Base-by-base conservation (phyloP, 2,797 vertebrate species). In the Coilia nasus region DNA sequence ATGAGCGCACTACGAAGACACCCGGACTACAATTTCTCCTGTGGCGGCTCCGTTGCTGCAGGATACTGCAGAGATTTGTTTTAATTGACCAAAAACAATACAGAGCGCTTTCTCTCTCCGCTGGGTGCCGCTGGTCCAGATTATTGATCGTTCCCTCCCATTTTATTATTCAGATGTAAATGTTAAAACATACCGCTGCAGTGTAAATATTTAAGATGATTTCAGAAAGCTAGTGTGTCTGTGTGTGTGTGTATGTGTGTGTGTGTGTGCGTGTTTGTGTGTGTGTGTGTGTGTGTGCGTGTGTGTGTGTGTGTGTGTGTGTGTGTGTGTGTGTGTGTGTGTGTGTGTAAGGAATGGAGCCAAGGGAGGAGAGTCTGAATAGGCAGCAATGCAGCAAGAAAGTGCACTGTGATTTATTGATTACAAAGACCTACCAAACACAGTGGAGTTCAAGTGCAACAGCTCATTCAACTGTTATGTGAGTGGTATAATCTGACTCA, bases 51-150 rank as follows among this genome's bases (percentile, higher is more conserved):
- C 5, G 71, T 78, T 78, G 17, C 35, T 31, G 31, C 31, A 78
- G 71, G 17, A 78, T 31, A 78, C 14, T 1, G 17, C 2, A 15
- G 15, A 41, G 35, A 78, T 78, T 78, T 15, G 17, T 78, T 78
- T 78, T 78, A 78, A 78, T 78, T 78, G 71, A 78, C 0, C 71
- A 21, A 78, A 78, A 31, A 78, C 71, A 78, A 78, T 25, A 41
- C 71, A 78, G 19, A 78, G 35, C 23, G 35, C 7, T 78, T 21
- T 44, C 71, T 17, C 35, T 44, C 71, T 78, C 71, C 10, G 35
- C 71, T 41, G 71, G 71, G 71, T 21, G 31, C 71, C 41, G 2
- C 17, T 17, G 15, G 71, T 3, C 31, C 15, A 12, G 35, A 1
- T 19, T 78, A 78, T 78, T 78, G 71, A 78, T 78, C 35, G 14